Base-by-base conservation (phyloP, 1,140 invertebrate genomes). In the Drosophila lacertosa region DNA sequence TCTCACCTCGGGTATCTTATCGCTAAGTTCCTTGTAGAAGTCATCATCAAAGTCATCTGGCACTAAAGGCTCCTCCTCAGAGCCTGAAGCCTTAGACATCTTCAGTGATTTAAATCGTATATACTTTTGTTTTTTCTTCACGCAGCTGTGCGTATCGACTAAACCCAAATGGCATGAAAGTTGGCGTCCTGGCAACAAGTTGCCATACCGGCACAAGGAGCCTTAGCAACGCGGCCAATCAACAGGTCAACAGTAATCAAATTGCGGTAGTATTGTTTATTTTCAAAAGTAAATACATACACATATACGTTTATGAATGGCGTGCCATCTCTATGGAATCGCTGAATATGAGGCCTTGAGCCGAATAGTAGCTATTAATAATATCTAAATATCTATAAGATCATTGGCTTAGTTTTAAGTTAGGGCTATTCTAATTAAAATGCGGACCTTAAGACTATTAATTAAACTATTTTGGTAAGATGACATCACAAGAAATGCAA, bases 1-100 rank as follows among this genome's bases (percentile, higher is more conserved):
- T 0, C 7, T 53, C n/a, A 88, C 89, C 68, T 91, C 89, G 2
- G 89, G 86, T 26, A 91, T 84, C 59, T 90, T 91, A 0, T 82
- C 78, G 24, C 72, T 44, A n/a, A 91, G 62, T 13, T 82, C 82
- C 47, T 69, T 63, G 51, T 53, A 91, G 40, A 82, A 91, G 33
- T 91, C 89, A 66, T 91, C 89, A 59, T 91, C 89, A 13, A 91
- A 86, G 15, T 89, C 89, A 45, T 91, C 89, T 13, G 89, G 89
- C 15, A 91, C 89, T 33, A 91, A 32, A 0, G 89, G 89, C 68
- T 91, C 89, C 69, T 90, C 89, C 45, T 91, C 89, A 10, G 89
- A 91, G 6, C 89, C 89, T 1, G 89, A 90, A 45, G 81, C 89
- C 22, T 90, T 90, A 5, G 83, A 90, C 78, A 79, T 89, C 9